Evolutionary conservation across 2,888 invertebrate genomes (phyloP), one percentile per base, ranked within the genome.

Genomic region (Craniophora ligustri): DNA sequence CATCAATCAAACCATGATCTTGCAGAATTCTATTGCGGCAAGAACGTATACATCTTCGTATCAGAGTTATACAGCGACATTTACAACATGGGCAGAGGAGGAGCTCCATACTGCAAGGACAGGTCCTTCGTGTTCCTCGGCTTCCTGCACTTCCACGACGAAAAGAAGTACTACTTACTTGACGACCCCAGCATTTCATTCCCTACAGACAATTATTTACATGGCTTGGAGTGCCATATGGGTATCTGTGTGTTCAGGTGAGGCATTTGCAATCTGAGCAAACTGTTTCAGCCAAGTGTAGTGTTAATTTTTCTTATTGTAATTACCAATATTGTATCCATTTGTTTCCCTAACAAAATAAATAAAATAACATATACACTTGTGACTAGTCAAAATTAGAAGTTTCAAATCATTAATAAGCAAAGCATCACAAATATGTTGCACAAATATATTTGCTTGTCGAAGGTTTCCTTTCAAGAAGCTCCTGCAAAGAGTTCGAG

Each of bases 31-130:
- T 92, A 91, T 77, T 93, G 92, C 72, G 92, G 92, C 4, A 91
- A 87, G 60, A 92, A 93, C 72, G 89, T 92, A 0, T 93, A 93
- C 75, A 77, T 93, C 6, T 92, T 93, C 66, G 23, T 89, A 2
- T 92, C 92, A 0, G 91, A 92, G 65, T 55, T 89, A 0, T 93
- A 92, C 81, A 91, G 88, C 23, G 93, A 93, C 38, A 91, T 93
- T 13, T 92, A 92, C 75, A 79, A 83, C 60, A 89, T 92, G 87
- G 93, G 92, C 0, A 76, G 75, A 3, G 91, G 92, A 0, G 50
- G 80, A 0, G 85, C 92, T 1, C 92, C 92, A 0, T 92, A 89
- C 70, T 93, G 92, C 81, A 87, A 84, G 56, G 92, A 89, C 36
- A 71, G 90, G 0, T 87, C 89, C 0, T 92, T 93, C 73, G 79